Base-by-base conservation (phyloP, 2,113 vertebrate species). In the Pelobates fuscus region DNA sequence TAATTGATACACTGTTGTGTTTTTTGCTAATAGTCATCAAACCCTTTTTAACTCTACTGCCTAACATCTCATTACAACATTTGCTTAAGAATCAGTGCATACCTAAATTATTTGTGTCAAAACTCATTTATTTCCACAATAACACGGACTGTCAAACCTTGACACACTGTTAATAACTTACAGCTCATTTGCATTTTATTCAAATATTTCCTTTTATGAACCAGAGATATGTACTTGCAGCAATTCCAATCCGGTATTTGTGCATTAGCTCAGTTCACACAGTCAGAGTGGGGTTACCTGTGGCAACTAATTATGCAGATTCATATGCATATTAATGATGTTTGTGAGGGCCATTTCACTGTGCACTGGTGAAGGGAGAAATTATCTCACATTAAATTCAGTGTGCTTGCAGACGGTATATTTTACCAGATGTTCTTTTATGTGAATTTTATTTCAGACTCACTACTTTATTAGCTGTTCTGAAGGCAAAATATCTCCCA, bases 61-160 rank as follows among this genome's bases (percentile, higher is more conserved):
- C 84, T 84, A 91, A 89, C 87, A 84, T 89, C 89, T 89, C 82
- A 87, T 89, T 90, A 87, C 82, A 78, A 88, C 87, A 78, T 90
- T 91, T 88, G 88, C 86, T 90, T 86, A 86, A 88, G 88, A 92
- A 89, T 91, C 91, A 88, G 90, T 93, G 91, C 91, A 88, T 92
- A 90, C 86, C 87, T 90, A 92, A 92, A 88, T 88, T 93, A 92
- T 90, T 92, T 91, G 88, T 91, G 91, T 93, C 91, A 92, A 91
- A 93, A 92, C 90, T 92, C 91, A 93, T 93, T 93, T 93, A 93
- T 93, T 92, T 91, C 84, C 91, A 91, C 89, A 92, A 89, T 92
- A 92, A 93, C 88, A 85, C 71, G 80, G 85, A 85, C 88, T 90
- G 91, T 92, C 91, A 92, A 88, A 89, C 84, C 85, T 84, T 92